Evolutionary conservation across 2,797 vertebrate genomes (phyloP).

Genomic region (Poeciliopsis turneri): DNA sequence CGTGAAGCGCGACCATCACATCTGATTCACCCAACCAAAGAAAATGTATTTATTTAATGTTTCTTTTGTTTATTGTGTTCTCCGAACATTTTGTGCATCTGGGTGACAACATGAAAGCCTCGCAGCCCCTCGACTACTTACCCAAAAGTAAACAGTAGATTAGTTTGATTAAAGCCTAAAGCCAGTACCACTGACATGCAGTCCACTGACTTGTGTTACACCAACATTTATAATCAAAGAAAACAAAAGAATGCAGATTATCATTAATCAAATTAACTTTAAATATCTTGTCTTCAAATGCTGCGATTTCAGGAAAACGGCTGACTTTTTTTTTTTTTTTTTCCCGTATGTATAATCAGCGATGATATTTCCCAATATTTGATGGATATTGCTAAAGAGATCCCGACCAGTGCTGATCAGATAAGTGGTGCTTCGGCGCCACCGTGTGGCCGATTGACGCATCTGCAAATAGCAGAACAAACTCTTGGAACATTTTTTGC

Average conservation of each 20-base stretch:
- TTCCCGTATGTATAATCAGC: too few species aligned
- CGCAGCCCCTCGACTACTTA: neutral
- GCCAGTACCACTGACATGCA: too few species aligned
- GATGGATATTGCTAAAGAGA: neutral
- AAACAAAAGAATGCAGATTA: neutral
- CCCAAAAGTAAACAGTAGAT: neutral
- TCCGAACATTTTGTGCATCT: neutral
- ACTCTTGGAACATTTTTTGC: conserved; percentile 19
- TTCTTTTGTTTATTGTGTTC: neutral
- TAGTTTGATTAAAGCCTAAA: neutral
- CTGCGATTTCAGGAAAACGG: neutral
- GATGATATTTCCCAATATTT: neutral
- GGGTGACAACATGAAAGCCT: neutral
- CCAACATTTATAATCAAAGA: neutral
- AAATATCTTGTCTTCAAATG: neutral
- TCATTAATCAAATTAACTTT: neutral
- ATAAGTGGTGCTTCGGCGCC: conserved; percentile 61
- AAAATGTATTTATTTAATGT: neutral
- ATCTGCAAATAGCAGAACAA: conserved; percentile 34
- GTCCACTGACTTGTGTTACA: neutral
- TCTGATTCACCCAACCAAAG: neutral
- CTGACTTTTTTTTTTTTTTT: too few species aligned
- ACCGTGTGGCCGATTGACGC: conserved; percentile 54
- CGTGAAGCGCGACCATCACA: neutral
- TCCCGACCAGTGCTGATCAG: conserved; percentile 1